Conservation (phyloP, 2,888 invertebrate genomes). For the Gisinianus flammeolus region DNA sequence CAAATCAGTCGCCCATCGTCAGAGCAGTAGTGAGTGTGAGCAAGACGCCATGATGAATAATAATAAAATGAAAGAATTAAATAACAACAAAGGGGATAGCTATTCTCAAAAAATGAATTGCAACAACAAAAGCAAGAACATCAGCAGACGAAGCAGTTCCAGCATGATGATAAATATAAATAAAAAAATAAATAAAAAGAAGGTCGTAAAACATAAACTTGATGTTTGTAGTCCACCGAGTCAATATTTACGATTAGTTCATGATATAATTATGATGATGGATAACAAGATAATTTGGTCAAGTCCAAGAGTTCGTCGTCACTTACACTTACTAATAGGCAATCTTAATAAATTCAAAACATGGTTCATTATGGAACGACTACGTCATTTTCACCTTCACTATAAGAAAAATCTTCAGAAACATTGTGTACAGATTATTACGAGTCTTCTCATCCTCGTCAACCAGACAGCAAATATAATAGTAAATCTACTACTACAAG, state of each 20-base stretch:
- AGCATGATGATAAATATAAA: too few relatives aligned
- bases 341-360: slow-evolving; percentile 15
- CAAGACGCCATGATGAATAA: too few relatives aligned
- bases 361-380: neutral
- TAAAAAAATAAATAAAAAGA: too few relatives aligned
- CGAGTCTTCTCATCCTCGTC: neutral
- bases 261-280: slow-evolving; percentile 1
- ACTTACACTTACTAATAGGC: neutral
- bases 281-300: slow-evolving; percentile 2
- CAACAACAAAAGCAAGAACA: too few relatives aligned
- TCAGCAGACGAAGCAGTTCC: too few relatives aligned
- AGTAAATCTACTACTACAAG: neutral
- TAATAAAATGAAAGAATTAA: too few relatives aligned
- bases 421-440: neutral
- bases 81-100: too few relatives aligned
- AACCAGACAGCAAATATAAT: too few relatives aligned
- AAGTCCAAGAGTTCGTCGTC: slow-evolving; percentile 2
- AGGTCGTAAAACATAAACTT: too few relatives aligned
- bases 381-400: neutral
- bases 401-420: neutral
- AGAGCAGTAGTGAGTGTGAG: too few relatives aligned
- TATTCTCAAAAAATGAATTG: too few relatives aligned
- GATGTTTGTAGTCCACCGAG: slow-evolving; percentile 27
- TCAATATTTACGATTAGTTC: slow-evolving; percentile 23
- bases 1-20: too few relatives aligned